Percentiles rank a stretch among this genome's conserved stretches.
Conservation (phyloP, 2,888 invertebrate species). For the Polyommatus iphigenia region DNA sequence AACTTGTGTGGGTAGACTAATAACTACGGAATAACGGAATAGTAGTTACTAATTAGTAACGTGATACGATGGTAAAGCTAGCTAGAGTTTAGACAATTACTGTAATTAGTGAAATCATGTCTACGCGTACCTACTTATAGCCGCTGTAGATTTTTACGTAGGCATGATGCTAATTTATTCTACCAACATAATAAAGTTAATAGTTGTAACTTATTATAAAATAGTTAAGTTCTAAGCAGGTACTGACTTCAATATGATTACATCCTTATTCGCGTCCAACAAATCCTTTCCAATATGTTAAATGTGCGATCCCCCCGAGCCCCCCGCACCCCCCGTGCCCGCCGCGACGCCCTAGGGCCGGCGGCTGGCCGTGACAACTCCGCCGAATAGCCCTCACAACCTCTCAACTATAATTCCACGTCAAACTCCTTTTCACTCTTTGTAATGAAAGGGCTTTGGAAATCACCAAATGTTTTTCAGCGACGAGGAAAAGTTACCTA, state of each 20-base stretch:
- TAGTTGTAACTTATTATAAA: too few relatives aligned
- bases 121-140: too few relatives aligned
- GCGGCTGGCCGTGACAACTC: conserved; percentile 56
- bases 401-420: conserved; percentile 41
- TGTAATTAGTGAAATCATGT: neutral
- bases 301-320: conserved; percentile 51
- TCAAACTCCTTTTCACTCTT: conserved; percentile 15
- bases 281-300: conserved; percentile 65
- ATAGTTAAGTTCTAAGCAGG: too few relatives aligned
- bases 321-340: conserved; percentile 55
- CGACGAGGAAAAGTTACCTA: neutral
- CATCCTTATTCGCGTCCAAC: conserved; percentile 49
- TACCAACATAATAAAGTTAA: too few relatives aligned
- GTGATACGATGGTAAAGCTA: neutral
- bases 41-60: neutral
- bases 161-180: too few relatives aligned
- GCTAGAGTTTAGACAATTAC: neutral
- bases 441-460: conserved; percentile 18
- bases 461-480: neutral
- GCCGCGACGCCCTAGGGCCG: conserved; percentile 53
- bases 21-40: too few relatives aligned
- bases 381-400: conserved; percentile 63
- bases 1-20: neutral
- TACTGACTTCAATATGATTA: conserved; percentile 48
- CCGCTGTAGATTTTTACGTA: too few relatives aligned